Base-by-base conservation (phyloP, 2,113 vertebrate species). In the Nothocercus julius region DNA sequence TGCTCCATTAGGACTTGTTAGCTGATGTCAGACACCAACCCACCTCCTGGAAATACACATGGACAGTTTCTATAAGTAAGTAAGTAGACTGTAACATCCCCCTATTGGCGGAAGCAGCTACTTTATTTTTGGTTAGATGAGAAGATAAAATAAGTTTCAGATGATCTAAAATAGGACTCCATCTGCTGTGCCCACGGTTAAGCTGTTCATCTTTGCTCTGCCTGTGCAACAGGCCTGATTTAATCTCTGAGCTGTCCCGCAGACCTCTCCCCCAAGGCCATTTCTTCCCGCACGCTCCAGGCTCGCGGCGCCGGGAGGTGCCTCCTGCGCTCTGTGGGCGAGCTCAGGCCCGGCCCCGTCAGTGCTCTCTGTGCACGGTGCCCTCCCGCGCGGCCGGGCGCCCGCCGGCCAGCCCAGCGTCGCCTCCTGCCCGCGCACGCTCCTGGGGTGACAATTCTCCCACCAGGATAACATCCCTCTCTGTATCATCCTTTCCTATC, bases 281-380 rank as follows among this genome's bases (percentile, higher is more conserved):
- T 63, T 54, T 58, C n/a, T 7, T 16, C 36, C 13, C 38, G 3
- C 7, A 20, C 1, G 0, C 54, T 9, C 6, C 32, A 47, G 19
- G 18, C 53, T 3, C 0, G 0, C 68, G 21, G 36, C 9, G 67
- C 36, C 13, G 83, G 40, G 28, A 90, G 19, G 8, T 45, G 8
- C 6, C 32, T 85, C 4, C 36, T 5, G 81, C 22, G 36, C 6
- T 7, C 15, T 40, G 2, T 28, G 34, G 45, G 3, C 10, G 22
- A n/a, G 11, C 20, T 44, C 8, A 67, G 20, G 30, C 8, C 11
- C 3, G 1, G 8, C 3, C 34, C 5, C 67, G 32, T 59, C 51
- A 54, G 16, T 0, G 1, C 2, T 15, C 49, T 7, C 25, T 62
- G 54, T 22, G 53, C 0, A 0, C 1, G 1, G 18, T 80, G 10